Evolutionary conservation across 2,888 invertebrate genomes (phyloP), one percentile per base, ranked within the genome.

Genomic region (Pristionchus fissidentatus): DNA sequence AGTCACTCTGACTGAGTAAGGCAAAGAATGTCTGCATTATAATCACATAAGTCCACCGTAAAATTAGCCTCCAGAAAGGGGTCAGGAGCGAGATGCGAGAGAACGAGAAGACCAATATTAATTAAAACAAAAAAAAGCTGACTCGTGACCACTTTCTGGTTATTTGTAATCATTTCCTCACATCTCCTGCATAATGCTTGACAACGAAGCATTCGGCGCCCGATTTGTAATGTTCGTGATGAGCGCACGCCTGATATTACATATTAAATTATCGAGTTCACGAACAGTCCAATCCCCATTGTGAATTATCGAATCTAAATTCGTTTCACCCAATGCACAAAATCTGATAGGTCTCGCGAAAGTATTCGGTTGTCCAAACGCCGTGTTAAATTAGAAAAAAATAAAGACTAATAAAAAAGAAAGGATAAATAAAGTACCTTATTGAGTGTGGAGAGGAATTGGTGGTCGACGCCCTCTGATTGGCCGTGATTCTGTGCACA

Each of bases 401-500:
- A 49, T 13, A 13, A 49, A 19, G 49, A 49, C 49, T 10, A 49
- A 10, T 10, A 13, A 49, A 49, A 49, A 19, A 49, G 49, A 49
- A 13, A 49, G 49, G n/a, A n/a, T n/a, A n/a, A n/a, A n/a, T n/a
- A n/a, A n/a, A n/a, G n/a, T 1, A 94, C 93, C 70, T 92, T 93
- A 83, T 92, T 91, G 80, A 95, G 91, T 94, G 95, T 95, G 94
- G 94, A 91, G 57, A 62, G 90, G 88, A 85, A 86, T 85, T 84
- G 89, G 41, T 93, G 91, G 91, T 95, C 95, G 1, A 94, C 95
- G 0, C 95, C 95, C 77, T 94, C 94, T 19, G 94, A 94, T 81
- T 95, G 95, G 5, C 95, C 95, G 92, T 95, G 95, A 92, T 95
- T 94, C 49, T 95, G 95, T 10, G 95, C 95, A 92, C 95, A 95